Evolutionary conservation across 2,797 vertebrate species (phyloP), one percentile per base, ranked within the genome.

Genomic region (Smutsia temminckii): DNA sequence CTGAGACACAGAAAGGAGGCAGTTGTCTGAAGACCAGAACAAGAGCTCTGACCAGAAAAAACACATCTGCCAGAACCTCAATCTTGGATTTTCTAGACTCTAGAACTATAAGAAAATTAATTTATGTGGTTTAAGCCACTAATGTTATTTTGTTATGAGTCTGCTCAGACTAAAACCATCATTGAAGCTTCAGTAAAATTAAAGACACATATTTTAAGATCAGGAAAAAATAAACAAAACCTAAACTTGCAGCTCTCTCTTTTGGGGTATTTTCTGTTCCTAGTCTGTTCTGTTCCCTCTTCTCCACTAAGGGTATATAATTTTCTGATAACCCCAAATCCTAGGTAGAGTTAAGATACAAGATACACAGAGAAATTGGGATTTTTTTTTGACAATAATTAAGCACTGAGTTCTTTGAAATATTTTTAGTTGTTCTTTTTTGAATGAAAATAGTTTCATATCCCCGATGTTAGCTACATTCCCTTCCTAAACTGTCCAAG

Each of bases 401-500:
- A 75, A 59, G 27, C 27, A 71, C 61, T 84, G 9, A 53, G 95
- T 89, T 75, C 21, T 64, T 72, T 63, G 42, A 51, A 66, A 81
- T 69, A 81, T n/a, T 91, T 84, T 64, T 27, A 69, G 20, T 34
- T 96, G 25, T 83, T 1, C 42, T 79, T 53, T 46, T 7, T 74
- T 51, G 23, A 83, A 63, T 88, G 68, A 79, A 92, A 94, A 95
- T 75, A 57, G 18, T 69, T 80, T 40, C 1, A 37, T n/a, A 92
- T 3, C n/a, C 57, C 16, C 18, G 17, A 20, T 4, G 29, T 27
- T 34, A 77, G 81, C 23, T 21, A 72, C 10, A 40, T 49, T 16
- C 37, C 93, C 23, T 92, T 85, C 53, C 6, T 46, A 96, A 96
- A 64, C 29, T 42, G 20, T 51, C 14, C 14, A 16, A 79, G 29